Evolutionary conservation across 2,888 invertebrate genomes (phyloP).

Genomic region (Schizaphis graminum): DNA sequence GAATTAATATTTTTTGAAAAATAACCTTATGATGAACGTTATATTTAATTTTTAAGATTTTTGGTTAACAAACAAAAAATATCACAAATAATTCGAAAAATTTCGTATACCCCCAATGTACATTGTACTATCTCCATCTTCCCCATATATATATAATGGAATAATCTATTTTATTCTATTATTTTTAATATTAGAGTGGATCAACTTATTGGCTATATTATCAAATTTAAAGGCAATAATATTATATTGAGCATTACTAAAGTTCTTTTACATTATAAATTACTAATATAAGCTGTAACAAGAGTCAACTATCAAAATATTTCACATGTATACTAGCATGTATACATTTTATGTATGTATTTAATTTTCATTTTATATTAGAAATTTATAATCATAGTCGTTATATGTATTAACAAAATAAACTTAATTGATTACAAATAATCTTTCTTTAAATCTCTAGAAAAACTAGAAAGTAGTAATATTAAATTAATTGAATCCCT

Average conservation of each 20-base stretch:
- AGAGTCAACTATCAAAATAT: neutral
- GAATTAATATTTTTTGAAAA: too few species aligned
- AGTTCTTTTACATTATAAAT: neutral
- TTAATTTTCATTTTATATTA: neutral
- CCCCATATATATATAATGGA: too few species aligned
- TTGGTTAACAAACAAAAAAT: too few species aligned
- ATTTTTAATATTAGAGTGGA: too few species aligned
- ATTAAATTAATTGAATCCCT: neutral
- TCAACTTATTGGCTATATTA: too few species aligned
- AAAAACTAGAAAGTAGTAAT: neutral
- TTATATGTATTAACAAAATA: neutral
- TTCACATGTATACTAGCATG: neutral
- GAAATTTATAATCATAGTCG: neutral
- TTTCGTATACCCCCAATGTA: too few species aligned
- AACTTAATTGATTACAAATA: neutral
- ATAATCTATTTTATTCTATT: too few species aligned
- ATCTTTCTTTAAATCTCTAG: neutral
- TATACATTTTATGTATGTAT: neutral
- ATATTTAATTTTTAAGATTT: too few species aligned
- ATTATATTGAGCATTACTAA: neutral
- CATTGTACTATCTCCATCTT: too few species aligned
- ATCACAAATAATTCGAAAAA: too few species aligned
- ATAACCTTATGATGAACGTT: too few species aligned
- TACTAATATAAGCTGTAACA: neutral
- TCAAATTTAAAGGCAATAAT: neutral